These are phyloP conservation scores for Anthopleura sola DNA, from an alignment of 64 coral and sea anemone genomes.

Conservation along the genomic window DNA sequence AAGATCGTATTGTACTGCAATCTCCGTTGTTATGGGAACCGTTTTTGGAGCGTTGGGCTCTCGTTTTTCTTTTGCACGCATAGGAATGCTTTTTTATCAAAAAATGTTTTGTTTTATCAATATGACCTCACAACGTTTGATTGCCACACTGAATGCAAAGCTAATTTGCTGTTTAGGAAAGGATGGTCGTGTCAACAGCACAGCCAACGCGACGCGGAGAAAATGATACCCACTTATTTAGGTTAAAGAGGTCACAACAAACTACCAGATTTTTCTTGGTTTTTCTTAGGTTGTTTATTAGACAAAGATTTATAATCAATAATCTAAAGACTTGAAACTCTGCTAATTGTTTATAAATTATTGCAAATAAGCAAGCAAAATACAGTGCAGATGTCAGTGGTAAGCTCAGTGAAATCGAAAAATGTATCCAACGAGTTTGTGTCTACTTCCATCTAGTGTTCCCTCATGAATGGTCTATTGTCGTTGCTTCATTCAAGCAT, in stretches of 20 bases:
- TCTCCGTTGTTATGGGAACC: neutral
- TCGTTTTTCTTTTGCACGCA: neutral
- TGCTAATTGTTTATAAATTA: no score
- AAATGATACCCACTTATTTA: no score
- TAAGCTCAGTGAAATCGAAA: no score
- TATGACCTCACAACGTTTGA: neutral
- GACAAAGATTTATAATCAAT: neutral
- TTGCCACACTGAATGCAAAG: neutral
- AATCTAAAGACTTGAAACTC: no score
- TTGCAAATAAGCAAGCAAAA: no score
- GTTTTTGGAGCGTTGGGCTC: neutral
- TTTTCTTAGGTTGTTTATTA: neutral
- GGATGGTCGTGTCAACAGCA: neutral
- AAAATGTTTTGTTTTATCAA: neutral
- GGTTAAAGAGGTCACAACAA: no score
- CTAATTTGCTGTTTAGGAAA: neutral
- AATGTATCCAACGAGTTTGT: no score
- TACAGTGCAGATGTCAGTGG: no score
- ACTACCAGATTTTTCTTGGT: no score
- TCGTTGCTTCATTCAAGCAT: no score
- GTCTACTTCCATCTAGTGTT: no score
- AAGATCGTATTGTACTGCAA: neutral
- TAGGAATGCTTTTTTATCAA: neutral
- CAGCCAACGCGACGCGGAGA: neutral
- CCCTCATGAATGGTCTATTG: no score